Conservation (phyloP, 2,888 invertebrate species). For the Anaspis maculata region DNA sequence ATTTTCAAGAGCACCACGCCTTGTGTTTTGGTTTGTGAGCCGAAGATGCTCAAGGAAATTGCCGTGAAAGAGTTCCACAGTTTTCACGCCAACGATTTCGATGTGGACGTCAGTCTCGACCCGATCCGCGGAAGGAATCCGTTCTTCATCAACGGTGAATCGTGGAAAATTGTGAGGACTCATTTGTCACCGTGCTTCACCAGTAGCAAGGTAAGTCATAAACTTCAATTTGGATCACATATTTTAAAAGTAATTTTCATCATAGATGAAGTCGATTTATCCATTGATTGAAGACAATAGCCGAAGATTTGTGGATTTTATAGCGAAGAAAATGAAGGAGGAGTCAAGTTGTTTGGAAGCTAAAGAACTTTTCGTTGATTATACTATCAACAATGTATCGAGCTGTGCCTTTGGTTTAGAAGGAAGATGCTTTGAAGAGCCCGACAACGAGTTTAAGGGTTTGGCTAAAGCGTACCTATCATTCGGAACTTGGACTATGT, state of each 20-base stretch:
- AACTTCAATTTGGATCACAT: no score
- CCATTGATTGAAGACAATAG: conserved; percentile 42
- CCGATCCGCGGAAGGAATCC: conserved; percentile 44
- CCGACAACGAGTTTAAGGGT: conserved; percentile 23
- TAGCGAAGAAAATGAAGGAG: no score
- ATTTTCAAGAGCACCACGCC: conserved; percentile 31
- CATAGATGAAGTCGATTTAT: conserved; percentile 44
- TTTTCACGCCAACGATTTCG: conserved; percentile 37
- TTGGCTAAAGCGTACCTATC: conserved; percentile 19
- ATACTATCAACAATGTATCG: conserved; percentile 39
- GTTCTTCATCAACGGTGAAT: conserved; percentile 41
- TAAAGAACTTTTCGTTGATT: conserved; percentile 32
- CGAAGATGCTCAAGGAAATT: conserved; percentile 33
- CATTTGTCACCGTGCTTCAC: conserved; percentile 47
- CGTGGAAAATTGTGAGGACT: conserved; percentile 45
- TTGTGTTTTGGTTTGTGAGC: conserved; percentile 30
- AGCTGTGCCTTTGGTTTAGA: conserved; percentile 42
- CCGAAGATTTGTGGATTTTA: conserved; percentile 36
- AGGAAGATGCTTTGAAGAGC: conserved; percentile 35
- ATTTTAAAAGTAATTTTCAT: no score
- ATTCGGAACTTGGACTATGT: conserved; percentile 4
- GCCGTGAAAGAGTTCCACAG: conserved; percentile 33
- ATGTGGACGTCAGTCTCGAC: conserved; percentile 39
- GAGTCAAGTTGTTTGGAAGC: conserved; percentile 39
- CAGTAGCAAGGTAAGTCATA: conserved; percentile 43